Percentiles rank a stretch among this genome's conserved stretches.
phyloP scores from a whole-genome alignment of 1,140 invertebrate species.

The Babylonia areolata region DNA sequence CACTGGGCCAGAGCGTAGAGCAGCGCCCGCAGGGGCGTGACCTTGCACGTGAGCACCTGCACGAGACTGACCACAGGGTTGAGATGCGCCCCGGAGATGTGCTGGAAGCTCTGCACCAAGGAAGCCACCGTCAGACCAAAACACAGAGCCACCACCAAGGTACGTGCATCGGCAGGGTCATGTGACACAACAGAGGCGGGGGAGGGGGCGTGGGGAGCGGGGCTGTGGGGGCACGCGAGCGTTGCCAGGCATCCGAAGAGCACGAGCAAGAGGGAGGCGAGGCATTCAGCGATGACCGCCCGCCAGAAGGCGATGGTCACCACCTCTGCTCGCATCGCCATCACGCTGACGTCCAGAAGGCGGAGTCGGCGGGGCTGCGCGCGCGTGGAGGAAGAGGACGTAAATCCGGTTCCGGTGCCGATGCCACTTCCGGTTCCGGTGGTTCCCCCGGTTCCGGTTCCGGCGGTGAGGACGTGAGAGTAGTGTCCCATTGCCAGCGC shows the following conservation, averaged over 20 bases:
- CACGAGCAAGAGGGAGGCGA: conserved; percentile 23
- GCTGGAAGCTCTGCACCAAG: conserved; percentile 48
- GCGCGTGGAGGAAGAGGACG: background rate
- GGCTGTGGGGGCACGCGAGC: background rate
- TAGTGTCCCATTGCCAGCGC: conserved; percentile 14
- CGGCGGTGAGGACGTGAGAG: conserved; percentile 23
- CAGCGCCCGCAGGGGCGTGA: conserved; percentile 83
- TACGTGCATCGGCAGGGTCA: background rate
- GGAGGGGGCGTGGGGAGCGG: conserved; percentile 17
- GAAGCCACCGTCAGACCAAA: conserved; percentile 87
- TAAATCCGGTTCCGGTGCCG: conserved; percentile 5
- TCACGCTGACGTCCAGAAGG: conserved; percentile 4
- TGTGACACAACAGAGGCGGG: no score
- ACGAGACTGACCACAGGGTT: conserved; percentile 57
- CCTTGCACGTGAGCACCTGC: conserved; percentile 81
- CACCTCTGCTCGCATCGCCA: conserved; percentile 11
- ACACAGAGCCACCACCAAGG: conserved; percentile 19
- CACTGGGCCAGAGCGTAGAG: conserved; percentile 72
- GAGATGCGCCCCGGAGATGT: conserved; percentile 57
- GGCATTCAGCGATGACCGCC: conserved; percentile 27
- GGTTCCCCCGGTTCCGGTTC: no score
- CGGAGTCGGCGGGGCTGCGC: conserved; percentile 7
- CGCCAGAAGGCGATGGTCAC: conserved; percentile 28
- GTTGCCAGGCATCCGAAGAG: conserved; percentile 24
- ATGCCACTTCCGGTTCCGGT: no score